Evolutionary conservation across 2,113 vertebrate genomes (phyloP).

Genomic region (Myiozetetes cayanensis): DNA sequence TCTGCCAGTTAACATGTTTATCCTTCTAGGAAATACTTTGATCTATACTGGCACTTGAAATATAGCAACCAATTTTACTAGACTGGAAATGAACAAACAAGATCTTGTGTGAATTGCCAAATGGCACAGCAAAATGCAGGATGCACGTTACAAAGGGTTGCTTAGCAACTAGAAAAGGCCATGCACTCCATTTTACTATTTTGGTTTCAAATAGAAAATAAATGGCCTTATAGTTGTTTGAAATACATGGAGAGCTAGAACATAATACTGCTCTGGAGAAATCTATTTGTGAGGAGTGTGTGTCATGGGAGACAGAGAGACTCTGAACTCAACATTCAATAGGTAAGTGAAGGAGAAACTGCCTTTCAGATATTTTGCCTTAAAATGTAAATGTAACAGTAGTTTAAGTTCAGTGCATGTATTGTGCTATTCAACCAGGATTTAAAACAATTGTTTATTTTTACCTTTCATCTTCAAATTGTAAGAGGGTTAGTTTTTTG

Average conservation of each 20-base stretch:
- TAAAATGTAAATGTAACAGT: constrained; percentile 31
- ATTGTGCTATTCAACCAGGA: constrained; percentile 21
- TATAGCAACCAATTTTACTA: constrained; percentile 61
- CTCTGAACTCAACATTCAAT: constrained; percentile 37
- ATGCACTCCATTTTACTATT: constrained; percentile 50
- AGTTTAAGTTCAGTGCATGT: constrained; percentile 22
- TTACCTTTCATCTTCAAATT: constrained; percentile 28
- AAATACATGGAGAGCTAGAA: constrained; percentile 28
- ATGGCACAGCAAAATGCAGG: constrained; percentile 56
- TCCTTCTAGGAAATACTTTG: constrained; percentile 72
- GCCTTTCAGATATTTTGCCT: constrained; percentile 30
- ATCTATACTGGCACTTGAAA: constrained; percentile 66
- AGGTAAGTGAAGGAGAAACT: constrained; percentile 39
- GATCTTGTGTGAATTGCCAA: constrained; percentile 56
- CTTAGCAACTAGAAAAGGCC: constrained; percentile 55
- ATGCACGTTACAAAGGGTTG: constrained; percentile 42
- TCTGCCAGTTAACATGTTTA: constrained; percentile 67
- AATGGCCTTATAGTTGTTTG: constrained; percentile 42
- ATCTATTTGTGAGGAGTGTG: neutral
- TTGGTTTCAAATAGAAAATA: constrained; percentile 55
- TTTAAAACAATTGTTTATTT: constrained; percentile 52
- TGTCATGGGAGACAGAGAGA: neutral
- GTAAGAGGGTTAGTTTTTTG: neutral
- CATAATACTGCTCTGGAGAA: constrained; percentile 26
- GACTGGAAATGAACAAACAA: constrained; percentile 69